Evolutionary conservation across 2,888 invertebrate species (phyloP), one percentile per base, ranked within the genome.

Genomic region (Gortyna flavago): DNA sequence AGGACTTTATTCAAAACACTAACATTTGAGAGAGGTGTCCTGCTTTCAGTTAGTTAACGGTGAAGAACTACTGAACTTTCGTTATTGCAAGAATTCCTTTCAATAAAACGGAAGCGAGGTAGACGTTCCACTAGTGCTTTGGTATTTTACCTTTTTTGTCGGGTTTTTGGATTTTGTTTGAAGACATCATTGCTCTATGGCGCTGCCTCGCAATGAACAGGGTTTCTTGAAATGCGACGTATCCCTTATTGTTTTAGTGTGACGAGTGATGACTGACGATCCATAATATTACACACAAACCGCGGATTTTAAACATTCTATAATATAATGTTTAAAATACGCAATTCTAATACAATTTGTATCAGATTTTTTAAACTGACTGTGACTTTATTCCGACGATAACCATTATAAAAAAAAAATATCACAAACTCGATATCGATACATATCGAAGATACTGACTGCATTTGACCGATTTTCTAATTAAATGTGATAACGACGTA

Each of bases 1-100:
- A 64, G 69, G 73, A 67, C 67, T 77, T 73, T 67, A 77, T 73
- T 77, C 54, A 61, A 80, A 83, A 88, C 66, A 81, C 75, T 64
- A 69, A 80, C 74, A 79, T 77, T 71, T 74, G 54, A 41, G 57
- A 69, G 62, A 67, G 68, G 51, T 76, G n/a, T 75, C 65, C 59
- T 59, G 70, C 61, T n/a, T 61, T 38, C 32, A 67, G 70, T 64
- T 54, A 35, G 71, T 65, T 68, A 35, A n/a, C 54, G 38, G 18
- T 13, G n/a, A 64, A 44, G 32, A 57, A 69, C 62, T 61, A 67
- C 29, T 67, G 9, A 62, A 68, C 29, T 68, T 82, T 72, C 29
- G 21, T 54, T 57, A 44, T 35, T 48, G 61, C 35, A 57, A 64
- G 62, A 13, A 66, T 61, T 75, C 35, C 32, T 71, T 70, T 59